A percentile compares a stretch with the other conserved stretches of the same genome.
Evolutionary conservation across 2,888 invertebrate genomes (phyloP).

Genomic region (Agrochola macilenta): DNA sequence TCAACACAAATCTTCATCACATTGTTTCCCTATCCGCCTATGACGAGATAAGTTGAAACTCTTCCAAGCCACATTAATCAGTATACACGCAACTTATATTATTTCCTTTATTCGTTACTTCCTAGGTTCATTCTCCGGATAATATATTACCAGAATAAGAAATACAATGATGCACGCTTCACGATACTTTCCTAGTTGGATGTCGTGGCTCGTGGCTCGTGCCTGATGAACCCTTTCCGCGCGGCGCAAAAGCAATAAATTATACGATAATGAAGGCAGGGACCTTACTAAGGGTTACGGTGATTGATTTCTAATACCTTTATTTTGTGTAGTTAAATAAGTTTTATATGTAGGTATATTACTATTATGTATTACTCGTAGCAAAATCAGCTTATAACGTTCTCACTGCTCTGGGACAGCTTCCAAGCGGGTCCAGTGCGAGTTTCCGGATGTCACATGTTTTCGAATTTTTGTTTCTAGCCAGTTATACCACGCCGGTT

Average conservation of each 20-base stretch:
- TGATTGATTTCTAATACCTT: constrained; percentile 42
- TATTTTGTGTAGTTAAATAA: not conserved
- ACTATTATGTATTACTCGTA: not conserved
- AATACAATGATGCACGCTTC: constrained; percentile 61
- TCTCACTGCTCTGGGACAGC: not conserved
- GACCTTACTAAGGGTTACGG: constrained; percentile 63
- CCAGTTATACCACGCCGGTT: no score
- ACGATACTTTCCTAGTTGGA: constrained; percentile 56
- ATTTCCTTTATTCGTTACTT: constrained; percentile 46
- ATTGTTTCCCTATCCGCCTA: constrained; percentile 9
- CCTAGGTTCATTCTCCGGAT: constrained; percentile 38
- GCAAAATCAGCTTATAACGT: not conserved
- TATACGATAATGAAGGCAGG: constrained; percentile 74
- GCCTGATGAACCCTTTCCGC: constrained; percentile 75
- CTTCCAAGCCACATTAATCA: constrained; percentile 26
- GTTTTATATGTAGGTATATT: not conserved
- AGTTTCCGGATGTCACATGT: not conserved
- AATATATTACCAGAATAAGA: constrained; percentile 58
- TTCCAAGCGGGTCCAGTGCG: not conserved
- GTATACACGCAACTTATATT: constrained; percentile 22
- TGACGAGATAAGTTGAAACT: constrained; percentile 20
- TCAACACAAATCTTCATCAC: constrained; percentile 2
- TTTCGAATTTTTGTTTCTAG: not conserved
- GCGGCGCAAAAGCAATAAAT: constrained; percentile 74
- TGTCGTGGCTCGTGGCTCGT: constrained; percentile 58